Percentiles rank a stretch among this genome's conserved stretches.
These are phyloP conservation scores for Clarias fuscus DNA, from an alignment of 2,797 vertebrate genomes.

Conservation along the genomic window DNA sequence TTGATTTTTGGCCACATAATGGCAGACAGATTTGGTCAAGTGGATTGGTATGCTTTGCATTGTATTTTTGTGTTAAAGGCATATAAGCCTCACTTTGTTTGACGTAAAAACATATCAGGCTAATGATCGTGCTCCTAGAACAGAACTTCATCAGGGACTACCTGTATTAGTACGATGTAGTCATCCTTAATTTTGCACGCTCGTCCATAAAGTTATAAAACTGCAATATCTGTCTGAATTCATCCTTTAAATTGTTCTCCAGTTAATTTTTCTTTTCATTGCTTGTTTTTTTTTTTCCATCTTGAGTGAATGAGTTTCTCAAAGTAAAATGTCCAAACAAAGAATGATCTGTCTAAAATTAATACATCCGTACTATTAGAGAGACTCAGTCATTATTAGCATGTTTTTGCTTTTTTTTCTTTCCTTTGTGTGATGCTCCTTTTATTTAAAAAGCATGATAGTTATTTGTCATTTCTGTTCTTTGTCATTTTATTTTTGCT, in stretches of 20 bases:
- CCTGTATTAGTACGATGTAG: too few species aligned
- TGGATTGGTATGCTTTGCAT: too few species aligned
- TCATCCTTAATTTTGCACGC: too few species aligned
- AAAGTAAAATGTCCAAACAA: background rate
- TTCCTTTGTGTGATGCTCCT: background rate
- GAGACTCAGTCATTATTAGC: constrained; percentile 13
- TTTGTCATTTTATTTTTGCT: constrained; percentile 59
- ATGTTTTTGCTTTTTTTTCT: background rate
- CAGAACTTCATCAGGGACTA: too few species aligned
- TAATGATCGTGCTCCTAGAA: too few species aligned
- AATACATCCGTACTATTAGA: background rate
- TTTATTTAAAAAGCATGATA: background rate
- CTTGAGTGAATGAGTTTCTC: constrained; percentile 33
- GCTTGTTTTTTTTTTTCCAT: constrained; percentile 8
- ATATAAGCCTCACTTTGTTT: too few species aligned
- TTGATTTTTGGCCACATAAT: too few species aligned
- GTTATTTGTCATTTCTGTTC: constrained; percentile 28
- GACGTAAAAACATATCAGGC: too few species aligned
- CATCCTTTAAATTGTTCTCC: constrained; percentile 28
- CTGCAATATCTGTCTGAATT: background rate
- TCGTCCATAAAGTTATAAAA: background rate
- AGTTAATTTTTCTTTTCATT: too few species aligned
- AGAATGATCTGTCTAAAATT: background rate
- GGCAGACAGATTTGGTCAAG: too few species aligned
- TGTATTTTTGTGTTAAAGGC: too few species aligned